Evolutionary conservation across 2,797 vertebrate species (phyloP), one percentile per base, ranked within the genome.

Genomic region (Poeciliopsis presidionis): DNA sequence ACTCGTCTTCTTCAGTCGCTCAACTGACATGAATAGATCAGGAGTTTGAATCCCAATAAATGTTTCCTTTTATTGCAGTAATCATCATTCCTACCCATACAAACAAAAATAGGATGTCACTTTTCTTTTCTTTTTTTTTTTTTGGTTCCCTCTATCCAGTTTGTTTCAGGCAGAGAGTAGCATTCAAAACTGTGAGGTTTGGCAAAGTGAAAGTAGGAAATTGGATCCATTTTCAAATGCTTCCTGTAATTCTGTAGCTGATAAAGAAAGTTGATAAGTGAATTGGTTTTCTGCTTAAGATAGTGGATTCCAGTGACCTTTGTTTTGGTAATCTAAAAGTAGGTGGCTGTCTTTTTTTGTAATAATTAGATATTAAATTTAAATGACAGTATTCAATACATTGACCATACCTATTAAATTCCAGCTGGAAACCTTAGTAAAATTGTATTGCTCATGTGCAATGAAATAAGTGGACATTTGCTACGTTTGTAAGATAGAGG

Each of bases 191-290:
- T 84, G 77, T 82, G 84, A 78, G 88, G 87, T 84, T 83, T 85
- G 61, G 79, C 75, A 82, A 87, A 86, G 78, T 36, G 80, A 86
- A 81, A 81, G 89, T 92, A 86, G 80, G 75, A 81, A 87, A 88
- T 87, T 73, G 81, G 91, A 90, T 91, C 88, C 88, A 87, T 91
- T 93, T 94, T 90, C 91, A 89, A 87, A 91, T 67, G 53, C 80
- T 90, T 91, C 83, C 90, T 89, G 83, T 91, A 92, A 90, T 91
- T 91, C 85, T 87, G 87, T 75, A 78, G 78, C 82, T 86, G 89
- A 94, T 93, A 88, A 83, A 90, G 77, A 85, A 87, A 82, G 77
- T 88, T 86, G 92, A 93, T 94, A 92, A 94, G 92, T 91, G 87
- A 92, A 91, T 90, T 91, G 89, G 87, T 86, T 92, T 88, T 78